Evolutionary conservation across 2,888 invertebrate genomes (phyloP), one percentile per base, ranked within the genome.

Genomic region (Drosophila borborema): DNA sequence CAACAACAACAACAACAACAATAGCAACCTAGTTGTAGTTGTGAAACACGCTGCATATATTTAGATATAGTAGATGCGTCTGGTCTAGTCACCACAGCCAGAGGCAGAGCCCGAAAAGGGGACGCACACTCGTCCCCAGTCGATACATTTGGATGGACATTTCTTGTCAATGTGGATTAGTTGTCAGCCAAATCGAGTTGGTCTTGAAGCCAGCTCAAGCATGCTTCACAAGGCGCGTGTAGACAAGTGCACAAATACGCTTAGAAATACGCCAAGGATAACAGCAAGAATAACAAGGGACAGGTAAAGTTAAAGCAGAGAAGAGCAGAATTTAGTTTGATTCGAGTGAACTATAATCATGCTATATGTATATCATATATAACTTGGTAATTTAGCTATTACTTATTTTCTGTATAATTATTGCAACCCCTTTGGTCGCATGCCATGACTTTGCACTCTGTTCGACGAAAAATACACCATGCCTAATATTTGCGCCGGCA

Each of bases 21-120:
- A 23, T 56, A 10, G 9, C 40, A 68, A 53, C 58, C 51, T 66
- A 64, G 71, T 72, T 75, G 62, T 65, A 54, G 78, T 78, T 78
- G 78, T 78, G 78, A 72, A 70, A 74, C 85, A 80, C 69, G 64
- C 87, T 86, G 84, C 82, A 86, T 86, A 86, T 84, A 86, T 84
- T 82, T 84, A 87, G 83, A 86, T 80, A 77, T 71, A 38, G 67
- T 66, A 55, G 54, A 80, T 81, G 80, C 74, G 72, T 77, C 73
- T 55, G 55, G 77, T 79, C 84, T 86, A 81, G 60, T 54, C 51
- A 1, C 40, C 51, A 1, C 40, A 54, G 54, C 61, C 82, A 86
- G 78, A 65, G 75, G 59, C 70, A 72, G 49, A 46, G 38, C n/a
- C 20, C 20, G 55, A 67, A 68, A 67, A 67, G 70, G 79, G 74